Evolutionary conservation across 2,888 invertebrate species (phyloP).

Genomic region (Dolomedes plantarius): DNA sequence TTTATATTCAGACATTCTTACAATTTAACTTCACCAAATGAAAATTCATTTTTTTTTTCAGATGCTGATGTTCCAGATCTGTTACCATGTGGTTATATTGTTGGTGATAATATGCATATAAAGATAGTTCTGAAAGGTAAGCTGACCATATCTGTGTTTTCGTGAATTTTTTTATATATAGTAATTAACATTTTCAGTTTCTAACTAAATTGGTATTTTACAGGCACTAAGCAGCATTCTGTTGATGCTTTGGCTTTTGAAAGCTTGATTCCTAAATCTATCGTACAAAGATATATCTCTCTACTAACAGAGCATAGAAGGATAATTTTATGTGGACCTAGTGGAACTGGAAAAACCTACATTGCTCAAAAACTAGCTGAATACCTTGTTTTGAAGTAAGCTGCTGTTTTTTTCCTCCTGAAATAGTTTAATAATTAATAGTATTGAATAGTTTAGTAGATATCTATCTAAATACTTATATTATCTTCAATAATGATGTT

Average conservation of each 20-base stretch:
- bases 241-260: constrained; percentile 96
- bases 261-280: constrained; percentile 95
- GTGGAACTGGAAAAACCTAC: constrained; percentile 97
- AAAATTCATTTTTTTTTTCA: constrained; percentile 40
- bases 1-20: too few relatives aligned
- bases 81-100: constrained; percentile 93
- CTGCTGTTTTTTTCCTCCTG: too few relatives aligned
- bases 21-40: too few relatives aligned
- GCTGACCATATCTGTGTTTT: background rate
- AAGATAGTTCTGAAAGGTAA: constrained; percentile 78
- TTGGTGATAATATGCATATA: constrained; percentile 82
- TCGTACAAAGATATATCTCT: constrained; percentile 94
- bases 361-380: constrained; percentile 95
- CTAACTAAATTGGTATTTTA: background rate
- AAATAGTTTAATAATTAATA: background rate
- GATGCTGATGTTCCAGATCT: constrained; percentile 85
- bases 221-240: constrained; percentile 86
- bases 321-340: constrained; percentile 96
- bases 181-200: background rate
- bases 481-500: too few relatives aligned
- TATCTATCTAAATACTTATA: too few relatives aligned
- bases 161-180: background rate
- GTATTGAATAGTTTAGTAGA: too few relatives aligned
- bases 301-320: constrained; percentile 93
- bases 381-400: constrained; percentile 82